Evolutionary conservation across 1,140 invertebrate species (phyloP).

Genomic region (Monochamus saltuarius): DNA sequence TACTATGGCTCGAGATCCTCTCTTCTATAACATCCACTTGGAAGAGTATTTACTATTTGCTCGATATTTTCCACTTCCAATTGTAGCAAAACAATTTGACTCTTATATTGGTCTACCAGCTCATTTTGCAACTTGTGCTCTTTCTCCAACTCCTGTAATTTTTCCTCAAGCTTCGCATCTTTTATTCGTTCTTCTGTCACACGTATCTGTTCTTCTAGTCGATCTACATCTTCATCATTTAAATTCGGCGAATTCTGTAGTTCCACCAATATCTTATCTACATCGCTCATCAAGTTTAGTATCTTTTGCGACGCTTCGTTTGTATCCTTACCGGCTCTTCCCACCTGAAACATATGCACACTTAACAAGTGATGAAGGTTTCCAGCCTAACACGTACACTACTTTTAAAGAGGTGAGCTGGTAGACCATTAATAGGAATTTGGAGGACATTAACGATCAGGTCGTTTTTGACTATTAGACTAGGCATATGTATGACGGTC

Average conservation of each 20-base stretch:
- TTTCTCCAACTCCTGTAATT: conserved; percentile 69
- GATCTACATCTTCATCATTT: conserved; percentile 68
- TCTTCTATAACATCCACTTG: conserved; percentile 71
- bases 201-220: conserved; percentile 71
- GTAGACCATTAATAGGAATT: no score
- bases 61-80: conserved; percentile 85
- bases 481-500: no score
- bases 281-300: conserved; percentile 72
- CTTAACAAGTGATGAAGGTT: no score
- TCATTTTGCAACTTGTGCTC: conserved; percentile 74
- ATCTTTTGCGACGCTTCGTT: conserved; percentile 78
- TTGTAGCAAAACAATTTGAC: conserved; percentile 71
- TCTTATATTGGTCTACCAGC: conserved; percentile 79
- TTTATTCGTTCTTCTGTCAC: conserved; percentile 73
- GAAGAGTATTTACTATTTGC: conserved; percentile 79
- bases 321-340: conserved; percentile 82
- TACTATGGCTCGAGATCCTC: conserved; percentile 43
- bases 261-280: conserved; percentile 78
- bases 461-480: no score
- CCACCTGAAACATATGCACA: conserved; percentile 71
- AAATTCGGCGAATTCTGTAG: conserved; percentile 77
- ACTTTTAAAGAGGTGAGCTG: no score
- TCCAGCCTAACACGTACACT: no score
- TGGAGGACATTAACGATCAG: no score
- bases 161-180: conserved; percentile 73